Conservation (phyloP, 2,113 vertebrate genomes). For the Albula glossodonta region DNA sequence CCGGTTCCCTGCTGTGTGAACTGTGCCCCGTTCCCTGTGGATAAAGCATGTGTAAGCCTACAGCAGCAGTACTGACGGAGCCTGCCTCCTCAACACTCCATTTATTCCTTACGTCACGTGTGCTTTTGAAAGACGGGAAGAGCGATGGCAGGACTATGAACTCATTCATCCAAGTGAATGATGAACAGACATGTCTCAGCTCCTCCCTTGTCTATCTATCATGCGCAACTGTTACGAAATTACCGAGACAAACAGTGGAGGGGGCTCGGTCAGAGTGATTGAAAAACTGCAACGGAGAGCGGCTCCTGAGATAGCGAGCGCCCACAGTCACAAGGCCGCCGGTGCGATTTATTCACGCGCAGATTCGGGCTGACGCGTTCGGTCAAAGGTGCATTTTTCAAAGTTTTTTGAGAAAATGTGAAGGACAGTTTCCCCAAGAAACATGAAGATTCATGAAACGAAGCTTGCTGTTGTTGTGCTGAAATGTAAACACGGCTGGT, state of each 20-base stretch:
- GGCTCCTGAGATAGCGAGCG: background rate
- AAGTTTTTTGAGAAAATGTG: background rate
- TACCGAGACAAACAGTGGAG: background rate
- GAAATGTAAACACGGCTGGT: background rate
- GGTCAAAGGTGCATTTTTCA: background rate
- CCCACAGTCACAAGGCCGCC: background rate
- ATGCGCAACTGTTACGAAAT: background rate
- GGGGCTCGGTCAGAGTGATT: background rate
- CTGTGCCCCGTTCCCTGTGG: background rate
- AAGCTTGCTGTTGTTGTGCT: background rate
- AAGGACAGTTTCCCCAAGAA: background rate
- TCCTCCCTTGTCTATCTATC: constrained; percentile 3
- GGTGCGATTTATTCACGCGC: background rate
- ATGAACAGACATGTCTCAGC: constrained; percentile 3
- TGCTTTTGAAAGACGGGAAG: background rate
- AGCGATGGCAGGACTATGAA: background rate
- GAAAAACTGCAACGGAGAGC: background rate
- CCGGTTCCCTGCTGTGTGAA: background rate
- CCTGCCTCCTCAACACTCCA: background rate
- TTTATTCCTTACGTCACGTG: background rate
- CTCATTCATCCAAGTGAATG: background rate
- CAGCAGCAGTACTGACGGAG: background rate
- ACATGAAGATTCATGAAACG: background rate
- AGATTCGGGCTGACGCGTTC: background rate
- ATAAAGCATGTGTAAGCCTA: background rate